Base-by-base conservation (phyloP, 2,113 vertebrate species). In the Columba livia region DNA sequence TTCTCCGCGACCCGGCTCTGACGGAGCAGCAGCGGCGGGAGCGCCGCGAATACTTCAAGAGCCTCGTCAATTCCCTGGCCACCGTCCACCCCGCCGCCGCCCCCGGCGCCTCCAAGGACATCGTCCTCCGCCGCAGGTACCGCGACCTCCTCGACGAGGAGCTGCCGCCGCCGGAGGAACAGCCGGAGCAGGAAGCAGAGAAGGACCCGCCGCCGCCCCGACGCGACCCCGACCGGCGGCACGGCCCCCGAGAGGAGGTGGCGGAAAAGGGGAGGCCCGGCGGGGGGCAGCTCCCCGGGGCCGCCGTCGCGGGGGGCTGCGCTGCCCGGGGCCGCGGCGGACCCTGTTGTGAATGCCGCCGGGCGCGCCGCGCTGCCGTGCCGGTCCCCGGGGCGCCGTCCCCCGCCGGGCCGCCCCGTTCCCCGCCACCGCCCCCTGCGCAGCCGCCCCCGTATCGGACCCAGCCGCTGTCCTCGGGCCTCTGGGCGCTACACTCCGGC, bases 41-140 rank as follows among this genome's bases (percentile, higher is more conserved):
- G 54, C 98, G 98, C 97, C 98, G 99, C 29, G 99, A 99, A 47
- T 96, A 96, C 48, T 99, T 99, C 93, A 99, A 99, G 89, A 98
- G 95, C 94, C 99, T 98, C 42, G 99, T 99, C 60, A 99, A 99
- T 96, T 96, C 98, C 4, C 95, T 99, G 96, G 99, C 99, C 25
- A 98, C 98, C 42, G 99, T 99, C 72, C 97, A 73, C 56, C 98
- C 98, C 94, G 96, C 98, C 79, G 98, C 98, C 25, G 95, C 89
- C 11, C 97, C 98, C 85, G 97, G 94, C 95, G 97, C 96, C 88
- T 97, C 97, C 94, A 98, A 98, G 74, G 96, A 96, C 67, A 98
- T 99, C 58, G 96, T 98, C 34, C 98, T 99, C 51, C 97, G 96
- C 94, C 98, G 94, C 90, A 98, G 97, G 77, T 99, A 98, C 96